Conservation (phyloP, 2,113 vertebrate species). For the Hystrix brachyura region DNA sequence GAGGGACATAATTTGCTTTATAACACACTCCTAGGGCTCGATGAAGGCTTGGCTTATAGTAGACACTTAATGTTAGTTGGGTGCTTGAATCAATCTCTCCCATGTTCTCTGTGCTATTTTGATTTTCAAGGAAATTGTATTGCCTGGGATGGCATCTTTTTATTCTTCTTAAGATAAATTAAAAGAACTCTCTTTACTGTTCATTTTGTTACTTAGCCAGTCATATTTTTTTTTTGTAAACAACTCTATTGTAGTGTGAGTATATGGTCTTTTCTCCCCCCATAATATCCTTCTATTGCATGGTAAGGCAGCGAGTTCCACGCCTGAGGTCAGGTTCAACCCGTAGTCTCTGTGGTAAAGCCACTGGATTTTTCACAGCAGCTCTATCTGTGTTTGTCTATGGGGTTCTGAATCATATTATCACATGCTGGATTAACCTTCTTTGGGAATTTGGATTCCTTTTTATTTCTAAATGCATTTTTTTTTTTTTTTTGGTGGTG, state of each 20-base stretch:
- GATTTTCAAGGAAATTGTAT: slow-evolving; percentile 5
- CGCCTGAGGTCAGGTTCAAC: neutral
- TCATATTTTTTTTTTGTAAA: slow-evolving; percentile 3
- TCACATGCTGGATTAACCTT: slow-evolving; percentile 17
- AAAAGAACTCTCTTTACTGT: neutral
- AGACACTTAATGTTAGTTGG: neutral
- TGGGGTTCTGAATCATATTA: neutral
- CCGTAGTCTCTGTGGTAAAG: neutral
- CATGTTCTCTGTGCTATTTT: neutral
- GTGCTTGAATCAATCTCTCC: neutral
- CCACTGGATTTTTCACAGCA: neutral
- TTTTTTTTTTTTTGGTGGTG: no score
- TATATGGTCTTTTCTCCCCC: neutral
- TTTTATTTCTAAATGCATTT: slow-evolving; percentile 9
- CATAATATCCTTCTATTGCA: neutral
- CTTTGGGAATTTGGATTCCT: slow-evolving; percentile 40
- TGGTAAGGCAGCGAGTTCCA: neutral
- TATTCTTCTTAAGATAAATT: neutral
- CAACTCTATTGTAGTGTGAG: neutral
- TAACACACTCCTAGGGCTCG: neutral
- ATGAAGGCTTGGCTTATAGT: neutral
- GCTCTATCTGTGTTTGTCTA: neutral
- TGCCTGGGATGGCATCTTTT: neutral
- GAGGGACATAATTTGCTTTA: neutral
- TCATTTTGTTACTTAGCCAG: neutral